Evolutionary conservation across 2,888 invertebrate genomes (phyloP).

Genomic region (Melinaea menophilus): DNA sequence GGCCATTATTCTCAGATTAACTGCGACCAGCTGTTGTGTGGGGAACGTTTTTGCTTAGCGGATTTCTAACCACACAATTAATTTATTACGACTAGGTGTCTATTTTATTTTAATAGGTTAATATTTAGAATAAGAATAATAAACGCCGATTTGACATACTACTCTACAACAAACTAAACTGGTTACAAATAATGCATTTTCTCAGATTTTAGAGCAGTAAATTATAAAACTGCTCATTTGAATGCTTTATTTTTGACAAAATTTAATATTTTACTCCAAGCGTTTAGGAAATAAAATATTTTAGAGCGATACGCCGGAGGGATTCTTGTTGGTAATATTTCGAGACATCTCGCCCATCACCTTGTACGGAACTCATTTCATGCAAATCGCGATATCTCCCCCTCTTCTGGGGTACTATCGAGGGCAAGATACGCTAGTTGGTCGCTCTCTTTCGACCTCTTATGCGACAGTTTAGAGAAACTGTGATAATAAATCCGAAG

Average conservation of each 20-base stretch:
- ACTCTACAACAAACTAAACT: background rate
- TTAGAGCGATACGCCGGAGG: conserved; percentile 8
- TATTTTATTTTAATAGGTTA: conserved; percentile 19
- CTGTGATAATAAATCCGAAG: conserved; percentile 46
- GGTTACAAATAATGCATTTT: background rate
- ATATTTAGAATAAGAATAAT: conserved; percentile 19
- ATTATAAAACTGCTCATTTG: too few species aligned
- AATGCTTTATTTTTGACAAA: too few species aligned
- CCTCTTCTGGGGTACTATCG: conserved; percentile 18
- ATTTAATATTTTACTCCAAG: background rate
- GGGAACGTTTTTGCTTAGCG: conserved; percentile 53
- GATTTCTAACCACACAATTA: conserved; percentile 45
- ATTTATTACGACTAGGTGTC: conserved; percentile 44
- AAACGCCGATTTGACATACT: conserved; percentile 3
- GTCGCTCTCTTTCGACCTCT: conserved; percentile 42
- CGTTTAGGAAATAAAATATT: conserved; percentile 7
- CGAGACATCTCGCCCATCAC: conserved; percentile 30
- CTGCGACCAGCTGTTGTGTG: conserved; percentile 45
- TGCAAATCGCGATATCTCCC: conserved; percentile 54
- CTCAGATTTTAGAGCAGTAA: background rate
- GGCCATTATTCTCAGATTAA: conserved; percentile 46
- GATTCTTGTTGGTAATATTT: conserved; percentile 24
- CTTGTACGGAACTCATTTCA: conserved; percentile 53
- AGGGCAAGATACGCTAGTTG: conserved; percentile 38
- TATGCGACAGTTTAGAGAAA: conserved; percentile 48